Evolutionary conservation across 2,113 vertebrate genomes (phyloP), one percentile per base, ranked within the genome.

Genomic region (Cryptotis parvus): DNA sequence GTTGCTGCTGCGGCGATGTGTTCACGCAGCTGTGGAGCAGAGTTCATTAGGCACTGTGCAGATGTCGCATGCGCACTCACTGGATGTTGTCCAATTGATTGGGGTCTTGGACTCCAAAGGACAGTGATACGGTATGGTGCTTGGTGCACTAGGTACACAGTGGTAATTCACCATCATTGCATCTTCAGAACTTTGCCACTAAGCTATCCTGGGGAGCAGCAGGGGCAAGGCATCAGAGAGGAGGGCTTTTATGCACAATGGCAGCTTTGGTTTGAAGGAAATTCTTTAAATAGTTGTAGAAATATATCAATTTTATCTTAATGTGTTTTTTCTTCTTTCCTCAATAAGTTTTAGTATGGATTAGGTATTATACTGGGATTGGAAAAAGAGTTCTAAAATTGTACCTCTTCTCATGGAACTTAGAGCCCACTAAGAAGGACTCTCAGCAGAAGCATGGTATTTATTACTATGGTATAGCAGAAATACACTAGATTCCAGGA

Each of bases 261-360:
- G 35, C 69, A 84, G 20, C 58, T 88, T 93, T 93, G 20, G 68
- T 88, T 88, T 87, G 35, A 81, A 52, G 41, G 65, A 80, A 20
- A 55, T 81, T 70, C 35, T n/a, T 9, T 65, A 87, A 81, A 75
- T 84, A 75, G 65, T 18, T 5, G 39, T 63, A 10, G 27, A 75
- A 61, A 3, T 76, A 27, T 52, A 49, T 39, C 31, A 33, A 52
- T 52, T 61, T 66, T n/a, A n/a, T 70, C 87, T 87, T 80, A 75
- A 65, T 66, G 41, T 68, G 15, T 14, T 90, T 37, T 88, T 70
- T n/a, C 61, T 84, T 11, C 73, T 88, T 84, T 84, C 35, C 31
- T 95, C 69, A 83, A 33, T 63, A 61, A 11, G 55, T 84, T 87
- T 45, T 84, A 7, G 29, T 80, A 24, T 65, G 73, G 35, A 26